These are phyloP conservation scores for Pardalotus punctatus DNA, from an alignment of 2,113 vertebrate genomes.

Conservation along the genomic window DNA sequence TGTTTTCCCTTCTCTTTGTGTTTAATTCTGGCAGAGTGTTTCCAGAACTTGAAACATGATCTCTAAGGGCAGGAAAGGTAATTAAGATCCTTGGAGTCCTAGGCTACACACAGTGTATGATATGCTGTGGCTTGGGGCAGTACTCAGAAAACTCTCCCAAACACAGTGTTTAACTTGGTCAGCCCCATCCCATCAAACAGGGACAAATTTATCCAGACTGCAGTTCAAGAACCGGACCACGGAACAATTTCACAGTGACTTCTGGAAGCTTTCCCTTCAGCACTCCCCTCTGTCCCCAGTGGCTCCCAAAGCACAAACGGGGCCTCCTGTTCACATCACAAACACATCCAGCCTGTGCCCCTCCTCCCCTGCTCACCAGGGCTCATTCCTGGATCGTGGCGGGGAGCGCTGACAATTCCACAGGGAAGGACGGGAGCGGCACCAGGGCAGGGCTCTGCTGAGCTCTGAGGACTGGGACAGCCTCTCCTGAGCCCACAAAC, in stretches of 20 bases:
- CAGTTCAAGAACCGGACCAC: neutral
- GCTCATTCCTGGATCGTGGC: rapidly evolving
- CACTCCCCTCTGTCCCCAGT: neutral
- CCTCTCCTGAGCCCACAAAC: rapidly evolving
- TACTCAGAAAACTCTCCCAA: neutral
- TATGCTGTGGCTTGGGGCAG: neutral
- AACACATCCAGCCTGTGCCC: neutral
- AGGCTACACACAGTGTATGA: neutral
- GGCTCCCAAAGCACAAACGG: neutral
- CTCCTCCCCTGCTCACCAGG: neutral
- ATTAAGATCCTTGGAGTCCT: neutral
- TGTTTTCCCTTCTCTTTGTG: neutral
- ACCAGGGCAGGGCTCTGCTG: neutral
- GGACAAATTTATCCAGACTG: neutral
- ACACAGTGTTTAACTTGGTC: neutral
- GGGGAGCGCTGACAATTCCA: neutral
- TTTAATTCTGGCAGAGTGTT: neutral
- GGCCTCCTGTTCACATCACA: neutral
- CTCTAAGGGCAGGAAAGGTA: neutral
- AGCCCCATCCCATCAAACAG: neutral
- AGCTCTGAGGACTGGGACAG: rapidly evolving
- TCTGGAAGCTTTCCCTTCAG: neutral
- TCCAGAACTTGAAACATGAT: slow-evolving; percentile 29
- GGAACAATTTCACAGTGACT: neutral
- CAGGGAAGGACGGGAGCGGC: rapidly evolving